Base-by-base conservation (phyloP, 1,140 invertebrate species). In the Zaprionus vittiger region DNA sequence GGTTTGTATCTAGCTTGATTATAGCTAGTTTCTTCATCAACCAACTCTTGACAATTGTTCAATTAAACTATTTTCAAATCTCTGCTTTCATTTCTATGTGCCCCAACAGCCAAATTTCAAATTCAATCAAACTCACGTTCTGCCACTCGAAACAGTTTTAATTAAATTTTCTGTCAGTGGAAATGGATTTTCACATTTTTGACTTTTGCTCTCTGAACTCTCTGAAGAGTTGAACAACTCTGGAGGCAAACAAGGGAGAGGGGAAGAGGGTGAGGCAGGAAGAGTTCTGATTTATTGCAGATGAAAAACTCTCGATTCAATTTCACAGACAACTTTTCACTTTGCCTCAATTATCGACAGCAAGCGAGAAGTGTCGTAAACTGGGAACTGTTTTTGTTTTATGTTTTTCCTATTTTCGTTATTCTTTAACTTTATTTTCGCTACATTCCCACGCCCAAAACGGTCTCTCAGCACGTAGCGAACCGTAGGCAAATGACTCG, bases 371-470 rank as follows among this genome's bases (percentile, higher is more conserved):
- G 34, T 22, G 67, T 38, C 67, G 60, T 75, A 34, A 75, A 71
- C 60, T 59, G 54, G 44, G 26, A 56, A 49, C n/a, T 56, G n/a
- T 56, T 55, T 61, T 61, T 55, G 17, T 47, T 60, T 34, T 62
- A 11, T 57, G 52, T 60, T 26, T 49, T 28, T 28, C 22, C 5
- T 47, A 14, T 54, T 28, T 28, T 2, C n/a, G 15, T 44, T 44
- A 7, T 59, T 26, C 17, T 52, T 54, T 70, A 57, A 24, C 34
- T 67, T 56, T 44, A n/a, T 71, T 72, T 77, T 78, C 57, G 41
- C 62, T 49, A 54, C 57, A 38, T 82, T 82, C 82, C 77, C 81
- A 85, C 81, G 79, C 57, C 54, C 34, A 57, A 74, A 66, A 54
- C 12, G 26, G 14, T 60, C 14, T 59, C 60, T 28, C 73, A 71